Conservation (phyloP, 2,113 vertebrate genomes). For the Anser cygnoides region DNA sequence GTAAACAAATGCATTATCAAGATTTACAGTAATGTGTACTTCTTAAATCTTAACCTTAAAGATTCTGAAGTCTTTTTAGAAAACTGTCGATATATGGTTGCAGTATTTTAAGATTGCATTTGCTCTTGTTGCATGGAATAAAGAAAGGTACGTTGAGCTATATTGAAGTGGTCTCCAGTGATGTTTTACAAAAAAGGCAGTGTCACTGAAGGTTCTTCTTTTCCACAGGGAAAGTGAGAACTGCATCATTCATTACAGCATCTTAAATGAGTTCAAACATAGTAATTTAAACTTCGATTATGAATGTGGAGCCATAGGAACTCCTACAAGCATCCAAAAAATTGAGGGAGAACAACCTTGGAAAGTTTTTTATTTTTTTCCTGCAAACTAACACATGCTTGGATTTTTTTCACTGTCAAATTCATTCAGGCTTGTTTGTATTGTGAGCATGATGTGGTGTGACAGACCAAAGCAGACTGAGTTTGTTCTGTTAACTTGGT, state of each 20-base stretch:
- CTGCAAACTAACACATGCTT: neutral
- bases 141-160: neutral
- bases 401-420: neutral
- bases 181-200: no score
- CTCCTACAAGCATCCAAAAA: neutral
- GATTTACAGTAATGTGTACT: neutral
- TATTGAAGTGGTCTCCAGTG: neutral
- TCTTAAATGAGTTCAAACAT: neutral
- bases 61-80: neutral
- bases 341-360: neutral
- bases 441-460: neutral
- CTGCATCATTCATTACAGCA: no score
- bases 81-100: neutral
- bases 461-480: neutral
- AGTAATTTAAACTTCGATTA: neutral
- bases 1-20: neutral
- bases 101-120: neutral
- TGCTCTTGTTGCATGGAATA: neutral
- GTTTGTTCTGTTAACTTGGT: neutral
- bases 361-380: neutral
- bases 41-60: neutral
- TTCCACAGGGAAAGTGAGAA: no score
- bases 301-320: neutral
- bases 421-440: neutral
- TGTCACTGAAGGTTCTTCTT: neutral